These are phyloP conservation scores for Caligus rogercresseyi DNA, from an alignment of 1,140 invertebrate species.

Conservation along the genomic window DNA sequence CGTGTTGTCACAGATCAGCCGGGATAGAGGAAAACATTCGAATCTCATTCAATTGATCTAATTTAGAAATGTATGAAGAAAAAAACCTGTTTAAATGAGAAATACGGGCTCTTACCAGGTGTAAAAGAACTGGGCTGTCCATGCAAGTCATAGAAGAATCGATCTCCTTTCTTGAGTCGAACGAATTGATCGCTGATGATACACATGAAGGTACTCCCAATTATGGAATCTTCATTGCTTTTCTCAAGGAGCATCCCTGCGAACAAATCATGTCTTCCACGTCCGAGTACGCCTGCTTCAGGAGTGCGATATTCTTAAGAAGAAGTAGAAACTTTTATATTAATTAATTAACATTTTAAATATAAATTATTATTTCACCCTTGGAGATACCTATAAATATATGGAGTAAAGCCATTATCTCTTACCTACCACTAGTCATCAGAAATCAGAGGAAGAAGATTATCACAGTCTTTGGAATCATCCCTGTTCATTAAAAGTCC, in stretches of 20 bases:
- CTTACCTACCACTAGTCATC: too few relatives aligned
- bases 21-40: too few relatives aligned
- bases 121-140: slow-evolving; percentile 19
- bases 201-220: slow-evolving; percentile 43
- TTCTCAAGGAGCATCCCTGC: slow-evolving; percentile 40
- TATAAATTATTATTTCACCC: too few relatives aligned
- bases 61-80: too few relatives aligned
- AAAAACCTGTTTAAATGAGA: neutral
- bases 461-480: too few relatives aligned
- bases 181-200: slow-evolving; percentile 43
- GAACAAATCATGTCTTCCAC: slow-evolving; percentile 45
- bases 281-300: slow-evolving; percentile 20
- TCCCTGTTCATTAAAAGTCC: too few relatives aligned
- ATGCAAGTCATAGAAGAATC: slow-evolving; percentile 24
- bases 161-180: slow-evolving; percentile 28
- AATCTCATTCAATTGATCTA: too few relatives aligned
- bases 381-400: too few relatives aligned
- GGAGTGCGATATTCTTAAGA: slow-evolving; percentile 1
- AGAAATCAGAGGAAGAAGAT: too few relatives aligned
- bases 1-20: too few relatives aligned
- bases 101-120: slow-evolving; percentile 20
- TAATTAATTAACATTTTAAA: too few relatives aligned
- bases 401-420: too few relatives aligned
- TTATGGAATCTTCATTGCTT: slow-evolving; percentile 32
- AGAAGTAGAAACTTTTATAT: slow-evolving; percentile 6